Percentiles rank a stretch among this genome's conserved stretches.
These are phyloP conservation scores for Ceramica pisi DNA, from an alignment of 2,888 invertebrate genomes.

Conservation along the genomic window DNA sequence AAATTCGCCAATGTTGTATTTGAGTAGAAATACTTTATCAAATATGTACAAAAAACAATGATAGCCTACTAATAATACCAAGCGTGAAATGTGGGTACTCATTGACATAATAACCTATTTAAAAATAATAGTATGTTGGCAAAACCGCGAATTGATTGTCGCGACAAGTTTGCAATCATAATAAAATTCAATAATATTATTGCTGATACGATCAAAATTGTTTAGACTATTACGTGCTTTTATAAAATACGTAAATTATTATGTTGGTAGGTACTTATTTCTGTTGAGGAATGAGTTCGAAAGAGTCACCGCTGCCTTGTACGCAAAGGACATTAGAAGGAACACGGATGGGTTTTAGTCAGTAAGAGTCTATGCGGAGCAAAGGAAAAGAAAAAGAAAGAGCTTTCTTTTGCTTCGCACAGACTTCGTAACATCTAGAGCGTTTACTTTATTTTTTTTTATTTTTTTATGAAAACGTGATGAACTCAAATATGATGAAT, in stretches of 20 bases:
- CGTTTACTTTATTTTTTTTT: too few species aligned
- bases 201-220: constrained; percentile 43
- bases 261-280: neutral
- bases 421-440: too few species aligned
- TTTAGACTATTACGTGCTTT: constrained; percentile 15
- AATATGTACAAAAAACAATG: neutral
- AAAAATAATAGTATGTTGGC: constrained; percentile 15
- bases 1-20: neutral
- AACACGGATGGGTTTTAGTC: too few species aligned
- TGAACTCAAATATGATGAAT: too few species aligned
- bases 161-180: constrained; percentile 17
- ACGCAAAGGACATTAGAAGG: too few species aligned
- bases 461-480: too few species aligned
- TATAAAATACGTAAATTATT: constrained; percentile 9
- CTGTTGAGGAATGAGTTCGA: neutral
- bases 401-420: too few species aligned
- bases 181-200: constrained; percentile 8
- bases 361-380: too few species aligned
- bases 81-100: neutral
- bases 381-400: too few species aligned
- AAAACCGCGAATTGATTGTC: constrained; percentile 12
- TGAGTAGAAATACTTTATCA: neutral
- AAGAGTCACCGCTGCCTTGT: too few species aligned
- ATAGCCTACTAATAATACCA: neutral
- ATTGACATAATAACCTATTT: constrained; percentile 25